These are phyloP conservation scores for Meiosimyza decipiens DNA, from an alignment of 2,888 invertebrate genomes.

Conservation along the genomic window DNA sequence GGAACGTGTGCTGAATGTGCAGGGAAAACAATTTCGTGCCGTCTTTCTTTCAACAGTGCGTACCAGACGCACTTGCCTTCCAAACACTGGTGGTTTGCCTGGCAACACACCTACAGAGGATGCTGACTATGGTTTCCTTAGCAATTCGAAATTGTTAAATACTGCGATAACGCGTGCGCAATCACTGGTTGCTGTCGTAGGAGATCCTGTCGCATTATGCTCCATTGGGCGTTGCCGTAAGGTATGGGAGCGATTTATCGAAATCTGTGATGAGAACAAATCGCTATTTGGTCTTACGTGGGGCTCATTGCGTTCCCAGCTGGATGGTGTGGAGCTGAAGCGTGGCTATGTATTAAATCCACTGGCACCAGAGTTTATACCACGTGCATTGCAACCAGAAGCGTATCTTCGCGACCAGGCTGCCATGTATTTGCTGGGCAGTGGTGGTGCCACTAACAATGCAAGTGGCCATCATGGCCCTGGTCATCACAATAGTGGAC, in stretches of 20 bases:
- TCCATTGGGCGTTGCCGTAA: slow-evolving; percentile 83
- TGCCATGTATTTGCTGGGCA: slow-evolving; percentile 58
- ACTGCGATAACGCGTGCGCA: slow-evolving; percentile 86
- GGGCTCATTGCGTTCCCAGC: slow-evolving; percentile 74
- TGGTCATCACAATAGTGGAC: slow-evolving; percentile 45
- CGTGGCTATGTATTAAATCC: slow-evolving; percentile 84
- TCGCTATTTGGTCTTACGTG: slow-evolving; percentile 80
- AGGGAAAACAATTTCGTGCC: slow-evolving; percentile 87
- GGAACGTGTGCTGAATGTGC: slow-evolving; percentile 85
- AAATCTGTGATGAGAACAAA: slow-evolving; percentile 76
- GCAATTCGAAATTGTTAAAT: slow-evolving; percentile 83
- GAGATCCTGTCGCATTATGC: slow-evolving; percentile 85
- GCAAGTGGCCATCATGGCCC: slow-evolving; percentile 47
- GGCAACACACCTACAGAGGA: slow-evolving; percentile 67
- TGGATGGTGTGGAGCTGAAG: slow-evolving; percentile 80
- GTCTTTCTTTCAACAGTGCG: slow-evolving; percentile 81
- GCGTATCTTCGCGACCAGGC: slow-evolving; percentile 67
- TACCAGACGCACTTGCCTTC: slow-evolving; percentile 77
- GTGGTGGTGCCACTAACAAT: slow-evolving; percentile 11
- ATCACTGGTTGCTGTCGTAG: slow-evolving; percentile 84
- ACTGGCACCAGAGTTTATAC: slow-evolving; percentile 82
- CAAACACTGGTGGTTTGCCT: slow-evolving; percentile 49
- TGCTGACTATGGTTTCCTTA: slow-evolving; percentile 83
- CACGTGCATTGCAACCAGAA: slow-evolving; percentile 70
- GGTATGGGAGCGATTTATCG: slow-evolving; percentile 83